Conservation (phyloP, 2,797 vertebrate genomes). For the Scolopax rusticola region DNA sequence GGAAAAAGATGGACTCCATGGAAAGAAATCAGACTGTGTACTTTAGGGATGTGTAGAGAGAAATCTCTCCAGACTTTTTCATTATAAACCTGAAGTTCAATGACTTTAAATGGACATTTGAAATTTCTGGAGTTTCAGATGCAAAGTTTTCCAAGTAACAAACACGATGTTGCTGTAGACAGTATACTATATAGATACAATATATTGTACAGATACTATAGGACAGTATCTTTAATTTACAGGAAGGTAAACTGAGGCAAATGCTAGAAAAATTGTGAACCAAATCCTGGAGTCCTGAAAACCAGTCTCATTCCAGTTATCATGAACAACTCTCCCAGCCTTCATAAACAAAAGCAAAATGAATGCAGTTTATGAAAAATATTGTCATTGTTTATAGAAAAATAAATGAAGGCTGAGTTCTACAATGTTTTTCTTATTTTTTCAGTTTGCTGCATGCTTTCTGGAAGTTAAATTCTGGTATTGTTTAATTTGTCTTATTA, state of each 20-base stretch:
- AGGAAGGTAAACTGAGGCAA: neutral
- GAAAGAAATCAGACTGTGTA: neutral
- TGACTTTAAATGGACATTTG: neutral
- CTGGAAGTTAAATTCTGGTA: neutral
- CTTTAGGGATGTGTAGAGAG: rapidly evolving
- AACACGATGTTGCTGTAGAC: neutral
- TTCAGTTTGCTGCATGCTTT: neutral
- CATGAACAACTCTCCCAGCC: neutral
- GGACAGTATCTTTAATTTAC: neutral
- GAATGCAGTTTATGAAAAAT: neutral
- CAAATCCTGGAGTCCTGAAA: neutral
- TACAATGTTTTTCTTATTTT: neutral
- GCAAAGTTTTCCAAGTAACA: neutral
- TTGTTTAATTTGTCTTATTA: neutral
- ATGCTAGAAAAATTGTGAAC: neutral
- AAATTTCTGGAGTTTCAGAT: neutral
- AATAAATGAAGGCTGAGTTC: neutral
- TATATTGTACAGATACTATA: neutral
- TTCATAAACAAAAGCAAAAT: neutral
- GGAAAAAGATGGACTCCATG: neutral
- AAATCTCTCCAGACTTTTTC: neutral
- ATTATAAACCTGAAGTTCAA: neutral
- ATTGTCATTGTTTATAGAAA: neutral
- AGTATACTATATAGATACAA: too few species aligned
- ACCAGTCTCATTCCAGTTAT: neutral